Evolutionary conservation across 2,797 vertebrate genomes (phyloP), one percentile per base, ranked within the genome.

Genomic region (Coendou prehensilis): DNA sequence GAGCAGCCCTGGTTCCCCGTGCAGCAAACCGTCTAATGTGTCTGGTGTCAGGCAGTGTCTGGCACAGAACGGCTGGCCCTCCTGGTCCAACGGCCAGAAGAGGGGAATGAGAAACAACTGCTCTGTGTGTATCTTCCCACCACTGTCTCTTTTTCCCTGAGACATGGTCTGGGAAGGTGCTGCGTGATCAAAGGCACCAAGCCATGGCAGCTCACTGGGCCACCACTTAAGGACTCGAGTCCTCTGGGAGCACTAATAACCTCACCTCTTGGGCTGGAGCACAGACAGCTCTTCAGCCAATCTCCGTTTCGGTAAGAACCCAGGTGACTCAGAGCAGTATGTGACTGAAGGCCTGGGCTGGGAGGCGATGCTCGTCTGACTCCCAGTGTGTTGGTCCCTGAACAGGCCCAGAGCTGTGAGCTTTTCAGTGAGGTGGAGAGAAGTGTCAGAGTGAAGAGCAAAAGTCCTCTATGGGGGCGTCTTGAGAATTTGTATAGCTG

Each of bases 201-300:
- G 71, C 37, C 80, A 18, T 1, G 0, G 20, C 17, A 9, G 73
- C 37, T 5, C 26, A 2, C 0, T 2, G 52, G n/a, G 17, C 75
- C 33, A 52, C 57, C 23, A 28, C 37, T 78, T 30, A 76, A 63
- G 73, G 52, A 69, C 45, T 73, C 61, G 78, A 87, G 76, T 81
- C 64, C 81, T 71, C 26, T 0, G 5, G 82, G 54, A 69, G 9
- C 1, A 76, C 80, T 23, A 93, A 54, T 85, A 91, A 85, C 82
- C 59, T 76, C 17, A 1, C n/a, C 6, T 8, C 59, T 47, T 56
- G 22, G 28, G 45, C 67, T 37, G 56, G 41, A 73, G 47, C 5
- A 0, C 9, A 61, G 75, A 93, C 6, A 61, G 63, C 71, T 71
- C 67, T 47, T 63, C 2, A 2, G 59, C 54, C n/a, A 41, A 6